Conservation (phyloP, 2,888 invertebrate species). For the Salpingus planirostris region DNA sequence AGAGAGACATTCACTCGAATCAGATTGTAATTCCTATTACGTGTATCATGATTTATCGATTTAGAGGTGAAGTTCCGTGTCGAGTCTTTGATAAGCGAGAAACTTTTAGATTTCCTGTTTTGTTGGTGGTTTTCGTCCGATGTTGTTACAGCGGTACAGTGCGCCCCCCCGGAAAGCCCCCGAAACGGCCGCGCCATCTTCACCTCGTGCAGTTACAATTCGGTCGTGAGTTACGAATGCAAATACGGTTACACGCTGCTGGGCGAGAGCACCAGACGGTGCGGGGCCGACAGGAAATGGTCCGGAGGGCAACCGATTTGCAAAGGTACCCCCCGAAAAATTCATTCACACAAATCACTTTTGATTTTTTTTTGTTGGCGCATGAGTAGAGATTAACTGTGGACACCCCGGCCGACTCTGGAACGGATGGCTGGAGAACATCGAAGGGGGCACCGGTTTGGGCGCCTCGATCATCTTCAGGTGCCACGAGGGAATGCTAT, state of each 20-base stretch:
- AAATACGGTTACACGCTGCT: conserved; percentile 86
- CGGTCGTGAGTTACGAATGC: conserved; percentile 92
- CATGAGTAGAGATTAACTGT: conserved; percentile 84
- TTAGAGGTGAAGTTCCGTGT: too few relatives aligned
- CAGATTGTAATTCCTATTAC: too few relatives aligned
- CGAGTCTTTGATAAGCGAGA: too few relatives aligned
- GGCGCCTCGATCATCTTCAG: conserved; percentile 90
- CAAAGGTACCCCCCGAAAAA: conserved; percentile 57
- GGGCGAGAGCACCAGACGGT: conserved; percentile 83
- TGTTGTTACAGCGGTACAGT: conserved; percentile 88
- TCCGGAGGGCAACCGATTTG: conserved; percentile 85
- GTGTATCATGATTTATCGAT: too few relatives aligned
- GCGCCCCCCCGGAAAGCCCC: conserved; percentile 85
- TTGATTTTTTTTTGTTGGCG: conserved; percentile 20
- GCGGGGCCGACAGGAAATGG: conserved; percentile 93
- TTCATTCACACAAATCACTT: too few relatives aligned
- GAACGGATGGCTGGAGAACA: conserved; percentile 93
- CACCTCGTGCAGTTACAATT: conserved; percentile 89
- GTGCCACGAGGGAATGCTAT: conserved; percentile 85
- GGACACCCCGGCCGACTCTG: conserved; percentile 87
- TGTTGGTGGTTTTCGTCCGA: conserved; percentile 26
- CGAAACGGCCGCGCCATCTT: conserved; percentile 88
- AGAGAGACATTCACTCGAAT: too few relatives aligned
- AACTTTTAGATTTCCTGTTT: conserved; percentile 17
- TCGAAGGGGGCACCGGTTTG: conserved; percentile 79